Base-by-base conservation (phyloP, 1,140 invertebrate species). In the Bombus sibiricus region DNA sequence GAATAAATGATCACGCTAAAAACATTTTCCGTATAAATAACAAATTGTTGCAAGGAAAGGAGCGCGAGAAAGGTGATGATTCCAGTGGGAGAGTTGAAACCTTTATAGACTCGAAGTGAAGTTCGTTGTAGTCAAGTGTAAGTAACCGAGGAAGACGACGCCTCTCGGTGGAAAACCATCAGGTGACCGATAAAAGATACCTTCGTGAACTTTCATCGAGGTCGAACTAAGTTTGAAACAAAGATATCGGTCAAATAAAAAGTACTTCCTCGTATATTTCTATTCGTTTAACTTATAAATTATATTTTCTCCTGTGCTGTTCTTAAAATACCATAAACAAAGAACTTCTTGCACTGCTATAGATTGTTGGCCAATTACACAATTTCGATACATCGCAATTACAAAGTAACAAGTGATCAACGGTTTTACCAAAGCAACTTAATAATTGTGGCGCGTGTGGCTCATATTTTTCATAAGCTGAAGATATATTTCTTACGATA, bases 181-280 rank as follows among this genome's bases (percentile, higher is more conserved):
- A 57, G 39, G 82, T 83, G 82, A 83, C 82, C 82, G 82, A 83
- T 69, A 83, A 83, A 78, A 71, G 64, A 69, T 57, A 43, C 32
- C 39, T 57, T 15, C 37, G 37, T 34, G 47, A 83, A 74, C 64
- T 83, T 83, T 57, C 37, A 53, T 68, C 37, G 82, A 25, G 43
- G 15, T 39, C 34, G 47, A 37, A 25, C n/a, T 22, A 32, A 39
- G 53, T 59, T 28, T 37, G 34, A 76, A 66, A 53, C 28, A 76
- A 83, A 22, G 15, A 22, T 3, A 68, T 37, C 22, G 25, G 22
- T 22, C 32, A 68, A 68, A 47, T 82, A n/a, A 66, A 13, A 43
- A 82, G n/a, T 41, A 13, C 43, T 74, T 34, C 6, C 25, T 37
- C 13, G 15, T 76, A 13, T 25, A 10, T 47, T 6, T 22, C 34